These are phyloP conservation scores for Melipona beecheii DNA, from an alignment of 2,888 invertebrate genomes.

Conservation along the genomic window DNA sequence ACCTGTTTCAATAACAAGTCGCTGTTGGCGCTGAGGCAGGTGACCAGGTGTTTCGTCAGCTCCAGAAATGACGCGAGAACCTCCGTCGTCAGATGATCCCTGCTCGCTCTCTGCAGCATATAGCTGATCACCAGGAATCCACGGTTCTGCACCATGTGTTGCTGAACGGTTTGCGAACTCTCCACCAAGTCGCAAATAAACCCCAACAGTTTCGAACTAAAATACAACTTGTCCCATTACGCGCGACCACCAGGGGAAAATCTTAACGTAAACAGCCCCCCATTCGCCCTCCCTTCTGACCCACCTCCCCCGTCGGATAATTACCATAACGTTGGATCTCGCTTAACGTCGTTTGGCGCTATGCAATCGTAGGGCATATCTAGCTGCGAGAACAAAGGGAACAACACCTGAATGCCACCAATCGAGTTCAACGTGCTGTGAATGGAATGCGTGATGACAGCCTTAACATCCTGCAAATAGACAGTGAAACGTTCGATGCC, in stretches of 20 bases:
- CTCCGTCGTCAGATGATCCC: constrained; percentile 97
- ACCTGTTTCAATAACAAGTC: constrained; percentile 97
- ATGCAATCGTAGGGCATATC: constrained; percentile 95
- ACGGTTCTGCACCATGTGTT: constrained; percentile 99
- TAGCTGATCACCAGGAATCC: constrained; percentile 99
- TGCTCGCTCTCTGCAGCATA: constrained; percentile 96
- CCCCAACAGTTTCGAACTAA: constrained; percentile 96
- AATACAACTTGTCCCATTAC: constrained; percentile 1
- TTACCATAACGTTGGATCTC: constrained; percentile 95
- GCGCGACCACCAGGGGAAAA: no score
- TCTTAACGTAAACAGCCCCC: no score
- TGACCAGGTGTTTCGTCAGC: constrained; percentile 96
- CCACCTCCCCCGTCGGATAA: not conserved
- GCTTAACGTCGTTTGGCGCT: constrained; percentile 91
- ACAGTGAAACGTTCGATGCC: constrained; percentile 47
- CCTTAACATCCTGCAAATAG: constrained; percentile 96
- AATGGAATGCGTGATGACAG: constrained; percentile 99
- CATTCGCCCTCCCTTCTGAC: no score
- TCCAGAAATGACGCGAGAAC: constrained; percentile 96
- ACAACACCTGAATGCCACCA: constrained; percentile 98
- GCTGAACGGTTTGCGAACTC: constrained; percentile 98
- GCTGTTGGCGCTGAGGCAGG: constrained; percentile 96
- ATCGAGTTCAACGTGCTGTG: constrained; percentile 99
- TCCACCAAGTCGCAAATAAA: constrained; percentile 99
- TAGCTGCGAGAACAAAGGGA: constrained; percentile 98